phyloP scores from a whole-genome alignment of 2,113 vertebrate species.

The Barbus barbus region DNA sequence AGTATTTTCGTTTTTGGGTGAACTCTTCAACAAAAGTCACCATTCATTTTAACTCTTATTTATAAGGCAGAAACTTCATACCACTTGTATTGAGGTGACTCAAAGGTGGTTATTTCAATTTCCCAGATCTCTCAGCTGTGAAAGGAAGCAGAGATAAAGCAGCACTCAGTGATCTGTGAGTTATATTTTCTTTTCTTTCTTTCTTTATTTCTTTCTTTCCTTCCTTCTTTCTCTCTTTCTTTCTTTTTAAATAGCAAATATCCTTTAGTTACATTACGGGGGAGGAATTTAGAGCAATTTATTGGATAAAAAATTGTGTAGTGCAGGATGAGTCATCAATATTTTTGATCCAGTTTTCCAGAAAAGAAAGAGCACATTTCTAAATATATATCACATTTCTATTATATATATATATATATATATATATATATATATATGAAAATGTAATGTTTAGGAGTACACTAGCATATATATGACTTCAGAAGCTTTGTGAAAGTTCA shows the following conservation, averaged over 20 bases:
- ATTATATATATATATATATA: no score
- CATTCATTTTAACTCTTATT: no score
- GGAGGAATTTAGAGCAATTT: background rate
- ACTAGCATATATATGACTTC: background rate
- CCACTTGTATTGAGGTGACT: background rate
- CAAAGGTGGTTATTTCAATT: background rate
- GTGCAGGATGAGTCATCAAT: background rate
- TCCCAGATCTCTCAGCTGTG: background rate
- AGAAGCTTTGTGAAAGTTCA: background rate
- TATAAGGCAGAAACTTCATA: no score
- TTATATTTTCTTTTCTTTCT: background rate
- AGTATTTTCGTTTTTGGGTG: no score
- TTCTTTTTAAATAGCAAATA: background rate
- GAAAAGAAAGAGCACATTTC: background rate
- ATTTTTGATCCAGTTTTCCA: background rate
- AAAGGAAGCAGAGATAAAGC: conserved; percentile 7
- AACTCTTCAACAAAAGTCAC: no score
- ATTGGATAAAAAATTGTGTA: background rate
- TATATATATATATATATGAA: no score
- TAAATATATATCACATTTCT: no score
- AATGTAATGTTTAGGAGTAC: background rate
- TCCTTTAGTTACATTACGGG: background rate
- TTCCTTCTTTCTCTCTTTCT: background rate
- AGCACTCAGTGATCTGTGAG: background rate
- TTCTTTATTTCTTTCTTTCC: background rate